Percentiles rank a stretch among this genome's conserved stretches.
Evolutionary conservation across 23 tunicate species (phyloP).

Genomic region (Ciona savignyi): DNA sequence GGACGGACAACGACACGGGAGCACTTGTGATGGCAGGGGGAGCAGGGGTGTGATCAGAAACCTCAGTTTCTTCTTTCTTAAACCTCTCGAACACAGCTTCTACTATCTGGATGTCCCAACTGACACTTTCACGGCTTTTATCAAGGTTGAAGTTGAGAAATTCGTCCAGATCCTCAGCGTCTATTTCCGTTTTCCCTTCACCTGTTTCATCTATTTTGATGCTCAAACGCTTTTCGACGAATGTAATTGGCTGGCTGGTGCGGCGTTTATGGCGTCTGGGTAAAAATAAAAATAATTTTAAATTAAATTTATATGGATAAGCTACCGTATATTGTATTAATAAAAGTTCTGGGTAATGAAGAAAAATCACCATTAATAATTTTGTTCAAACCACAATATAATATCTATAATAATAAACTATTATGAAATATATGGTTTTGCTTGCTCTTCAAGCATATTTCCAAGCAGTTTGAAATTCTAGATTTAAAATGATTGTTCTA

Average conservation of each 20-base stretch:
- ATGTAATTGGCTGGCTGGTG: slow-evolving; percentile 65
- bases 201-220: neutral
- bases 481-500: no score
- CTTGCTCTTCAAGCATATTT: no score
- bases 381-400: no score
- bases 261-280: slow-evolving; percentile 60
- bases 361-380: no score
- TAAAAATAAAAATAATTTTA: neutral
- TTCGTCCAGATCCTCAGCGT: slow-evolving; percentile 41
- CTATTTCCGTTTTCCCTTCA: neutral
- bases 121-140: slow-evolving; percentile 56
- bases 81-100: slow-evolving; percentile 68
- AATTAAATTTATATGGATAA: no score
- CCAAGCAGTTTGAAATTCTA: no score
- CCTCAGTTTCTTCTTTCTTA: slow-evolving; percentile 16
- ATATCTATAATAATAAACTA: no score
- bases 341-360: no score
- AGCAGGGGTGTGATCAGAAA: neutral
- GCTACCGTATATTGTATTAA: neutral
- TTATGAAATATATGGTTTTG: no score
- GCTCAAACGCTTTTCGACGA: slow-evolving; percentile 17
- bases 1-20: neutral
- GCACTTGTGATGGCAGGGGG: neutral
- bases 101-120: slow-evolving; percentile 84
- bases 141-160: slow-evolving; percentile 37